Conservation (phyloP, 2,113 vertebrate genomes). For the Leptosomus discolor region DNA sequence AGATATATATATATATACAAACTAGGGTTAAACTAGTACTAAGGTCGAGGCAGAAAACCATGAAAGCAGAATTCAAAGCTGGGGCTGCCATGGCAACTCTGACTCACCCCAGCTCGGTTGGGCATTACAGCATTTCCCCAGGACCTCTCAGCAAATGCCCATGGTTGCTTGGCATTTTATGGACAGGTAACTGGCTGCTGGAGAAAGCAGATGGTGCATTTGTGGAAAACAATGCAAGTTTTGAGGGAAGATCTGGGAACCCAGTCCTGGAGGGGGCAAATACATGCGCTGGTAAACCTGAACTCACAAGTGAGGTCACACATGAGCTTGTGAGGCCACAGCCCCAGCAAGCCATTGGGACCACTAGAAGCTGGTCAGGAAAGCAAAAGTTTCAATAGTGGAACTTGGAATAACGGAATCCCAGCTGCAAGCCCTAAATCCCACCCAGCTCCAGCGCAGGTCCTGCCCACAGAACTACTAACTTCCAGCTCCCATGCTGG, state of each 20-base stretch:
- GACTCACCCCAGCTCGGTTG: rapidly evolving
- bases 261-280: neutral
- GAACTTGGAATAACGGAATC: neutral
- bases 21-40: neutral
- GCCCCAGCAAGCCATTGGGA: neutral
- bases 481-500: neutral
- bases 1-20: neutral
- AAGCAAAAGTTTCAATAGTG: neutral
- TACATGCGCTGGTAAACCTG: rapidly evolving
- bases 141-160: neutral
- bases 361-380: neutral
- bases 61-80: neutral
- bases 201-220: neutral
- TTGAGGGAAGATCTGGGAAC: neutral
- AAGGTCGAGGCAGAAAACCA: neutral
- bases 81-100: neutral
- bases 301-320: neutral
- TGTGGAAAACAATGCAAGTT: neutral
- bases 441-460: neutral
- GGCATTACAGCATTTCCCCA: neutral
- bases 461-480: neutral
- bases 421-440: neutral
- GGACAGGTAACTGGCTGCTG: neutral
- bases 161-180: neutral
- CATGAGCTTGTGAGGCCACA: neutral